These are phyloP conservation scores for Falco naumanni DNA, from an alignment of 2,797 vertebrate genomes.

Conservation along the genomic window DNA sequence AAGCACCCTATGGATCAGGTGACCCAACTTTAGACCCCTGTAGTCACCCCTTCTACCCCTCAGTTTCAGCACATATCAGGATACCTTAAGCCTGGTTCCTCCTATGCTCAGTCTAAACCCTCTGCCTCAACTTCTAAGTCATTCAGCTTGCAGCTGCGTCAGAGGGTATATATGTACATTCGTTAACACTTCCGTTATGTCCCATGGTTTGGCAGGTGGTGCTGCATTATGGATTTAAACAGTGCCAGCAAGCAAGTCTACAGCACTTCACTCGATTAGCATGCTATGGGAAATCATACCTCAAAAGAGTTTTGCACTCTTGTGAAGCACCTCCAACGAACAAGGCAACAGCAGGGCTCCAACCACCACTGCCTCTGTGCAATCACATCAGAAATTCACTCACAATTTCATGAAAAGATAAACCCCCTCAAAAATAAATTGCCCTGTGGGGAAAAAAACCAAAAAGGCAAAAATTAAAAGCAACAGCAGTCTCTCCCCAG, in stretches of 20 bases:
- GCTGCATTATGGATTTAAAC: slow-evolving; percentile 54
- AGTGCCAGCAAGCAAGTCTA: background rate
- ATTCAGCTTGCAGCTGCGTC: background rate
- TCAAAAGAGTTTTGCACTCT: background rate
- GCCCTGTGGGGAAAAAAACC: background rate
- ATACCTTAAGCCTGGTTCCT: background rate
- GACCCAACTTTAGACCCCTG: background rate
- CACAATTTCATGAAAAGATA: background rate
- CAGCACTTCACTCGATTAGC: slow-evolving; percentile 27
- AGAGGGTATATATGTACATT: slow-evolving; percentile 45
- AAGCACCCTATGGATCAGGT: background rate
- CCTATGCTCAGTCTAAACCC: background rate
- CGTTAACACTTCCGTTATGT: slow-evolving; percentile 66
- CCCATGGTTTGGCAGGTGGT: slow-evolving; percentile 52
- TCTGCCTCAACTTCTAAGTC: background rate
- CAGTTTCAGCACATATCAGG: background rate
- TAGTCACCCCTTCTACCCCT: background rate
- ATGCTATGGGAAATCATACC: slow-evolving; percentile 19
- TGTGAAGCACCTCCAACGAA: background rate
- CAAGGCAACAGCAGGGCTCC: background rate
- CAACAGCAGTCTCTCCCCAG: background rate
- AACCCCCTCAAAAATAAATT: background rate
- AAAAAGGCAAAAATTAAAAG: background rate
- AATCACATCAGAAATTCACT: slow-evolving; percentile 40
- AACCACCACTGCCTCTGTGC: background rate